A percentile compares a stretch with the other conserved stretches of the same genome.
These are phyloP conservation scores for Pseudocheirus occidentalis DNA, from an alignment of 2,797 vertebrate species.

Conservation along the genomic window DNA sequence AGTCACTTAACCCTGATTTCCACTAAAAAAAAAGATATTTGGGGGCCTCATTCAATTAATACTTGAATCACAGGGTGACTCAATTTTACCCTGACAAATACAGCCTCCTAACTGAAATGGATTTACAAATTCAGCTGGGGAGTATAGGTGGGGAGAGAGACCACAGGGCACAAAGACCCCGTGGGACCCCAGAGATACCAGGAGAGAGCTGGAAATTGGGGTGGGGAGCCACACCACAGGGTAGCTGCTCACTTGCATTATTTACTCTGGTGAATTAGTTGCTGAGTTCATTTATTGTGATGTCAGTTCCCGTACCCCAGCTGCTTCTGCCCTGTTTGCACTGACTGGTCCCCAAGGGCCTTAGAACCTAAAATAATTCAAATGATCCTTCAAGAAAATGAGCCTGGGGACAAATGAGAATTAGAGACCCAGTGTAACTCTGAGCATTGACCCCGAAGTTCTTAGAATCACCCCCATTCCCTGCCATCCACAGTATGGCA, in stretches of 20 bases:
- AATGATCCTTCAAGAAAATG: constrained; percentile 1
- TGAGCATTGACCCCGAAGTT: constrained; percentile 17
- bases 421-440: constrained; percentile 30
- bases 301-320: background rate
- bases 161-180: background rate
- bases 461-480: constrained; percentile 25
- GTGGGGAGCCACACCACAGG: background rate
- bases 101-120: background rate
- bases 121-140: background rate
- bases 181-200: background rate
- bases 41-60: background rate
- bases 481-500: background rate
- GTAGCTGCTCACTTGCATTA: background rate
- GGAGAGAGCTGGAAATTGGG: background rate
- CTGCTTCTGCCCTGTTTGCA: background rate
- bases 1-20: background rate
- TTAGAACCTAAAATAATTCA: constrained; percentile 48
- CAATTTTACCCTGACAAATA: background rate
- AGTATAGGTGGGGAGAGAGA: background rate
- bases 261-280: background rate
- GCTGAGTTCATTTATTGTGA: background rate
- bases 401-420: background rate
- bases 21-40: background rate
- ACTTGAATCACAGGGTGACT: background rate
- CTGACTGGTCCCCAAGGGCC: background rate